Evolutionary conservation across 2,113 vertebrate genomes (phyloP), one percentile per base, ranked within the genome.

Genomic region (Microtus richardsoni): DNA sequence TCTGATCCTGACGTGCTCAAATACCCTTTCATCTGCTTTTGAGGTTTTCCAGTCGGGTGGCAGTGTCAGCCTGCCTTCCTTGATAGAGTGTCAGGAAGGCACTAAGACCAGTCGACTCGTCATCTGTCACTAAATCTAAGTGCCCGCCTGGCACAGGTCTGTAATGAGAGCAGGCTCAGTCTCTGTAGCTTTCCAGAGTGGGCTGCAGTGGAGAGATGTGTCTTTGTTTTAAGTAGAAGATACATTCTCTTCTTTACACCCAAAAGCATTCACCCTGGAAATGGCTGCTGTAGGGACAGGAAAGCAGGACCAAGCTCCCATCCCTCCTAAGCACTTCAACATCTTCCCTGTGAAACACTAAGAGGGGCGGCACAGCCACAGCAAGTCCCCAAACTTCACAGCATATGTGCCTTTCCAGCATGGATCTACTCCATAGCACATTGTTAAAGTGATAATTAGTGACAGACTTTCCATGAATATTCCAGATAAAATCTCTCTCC

Each of bases 371-470:
- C 16, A 14, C 47, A 26, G 84, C 28, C 95, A 74, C 90, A 91
- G 95, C 88, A 71, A 97, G 74, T 94, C 94, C 87, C 80, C 93
- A 88, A 26, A 68, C 95, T 93, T 91, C 90, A 47, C 33, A 85
- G 93, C 92, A 77, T 85, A 66, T 97, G 86, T 89, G 92, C 83
- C 24, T 2, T 94, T 93, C 97, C 97, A 94, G 92, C 97, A 95
- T 68, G 19, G 73, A 24, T 95, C 83, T 86, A 95, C 96, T 95
- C 96, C 97, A 91, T 91, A 90, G 96, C 97, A 95, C 98, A 95
- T 91, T 97, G 87, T 85, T 71, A 91, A 92, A 96, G 97, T 97
- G 64, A 96, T 97, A 97, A 98, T 98, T 97, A 98, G 97, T 5
- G 16, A 89, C 97, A 97, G 97, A 88, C 96, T 97, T 44, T 26